phyloP scores from a whole-genome alignment of 1,140 invertebrate species.

The Drosophila takahashii region DNA sequence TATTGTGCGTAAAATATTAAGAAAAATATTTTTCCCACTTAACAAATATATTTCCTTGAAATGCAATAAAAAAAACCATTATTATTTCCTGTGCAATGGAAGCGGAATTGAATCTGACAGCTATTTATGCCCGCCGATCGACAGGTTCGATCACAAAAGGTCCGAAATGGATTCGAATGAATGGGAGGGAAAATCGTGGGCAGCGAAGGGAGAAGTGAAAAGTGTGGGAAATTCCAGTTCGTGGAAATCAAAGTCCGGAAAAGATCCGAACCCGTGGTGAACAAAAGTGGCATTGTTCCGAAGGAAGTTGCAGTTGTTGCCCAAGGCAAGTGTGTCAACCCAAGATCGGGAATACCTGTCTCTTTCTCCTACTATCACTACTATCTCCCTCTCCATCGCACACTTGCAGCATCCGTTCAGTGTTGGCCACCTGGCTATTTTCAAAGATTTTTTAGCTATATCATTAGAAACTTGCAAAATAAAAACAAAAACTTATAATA shows the following conservation, averaged over 20 bases:
- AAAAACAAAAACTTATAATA: too few species aligned
- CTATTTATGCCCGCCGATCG: conserved; percentile 61
- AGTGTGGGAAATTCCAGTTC: conserved; percentile 76
- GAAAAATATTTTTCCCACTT: not conserved
- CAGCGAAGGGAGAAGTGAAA: conserved; percentile 45
- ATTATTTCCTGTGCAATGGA: conserved; percentile 12
- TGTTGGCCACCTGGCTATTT: not conserved
- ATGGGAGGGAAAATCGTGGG: conserved; percentile 38
- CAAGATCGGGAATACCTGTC: conserved; percentile 11
- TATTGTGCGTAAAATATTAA: not conserved
- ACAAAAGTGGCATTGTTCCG: conserved; percentile 65
- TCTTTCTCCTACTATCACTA: not conserved
- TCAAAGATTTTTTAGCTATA: not conserved
- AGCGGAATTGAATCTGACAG: conserved; percentile 71
- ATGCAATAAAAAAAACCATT: not conserved
- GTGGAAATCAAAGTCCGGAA: conserved; percentile 69
- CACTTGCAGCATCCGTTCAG: conserved; percentile 15
- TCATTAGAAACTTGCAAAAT: too few species aligned
- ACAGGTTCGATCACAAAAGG: conserved; percentile 51
- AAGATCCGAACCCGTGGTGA: conserved; percentile 18
- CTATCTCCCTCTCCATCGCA: not conserved
- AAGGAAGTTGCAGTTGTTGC: conserved; percentile 54
- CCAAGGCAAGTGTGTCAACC: conserved; percentile 52
- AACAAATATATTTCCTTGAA: not conserved
- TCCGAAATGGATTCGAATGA: conserved; percentile 31